phyloP scores from a whole-genome alignment of 2,888 invertebrate species.

The Nomada goodeniana region DNA sequence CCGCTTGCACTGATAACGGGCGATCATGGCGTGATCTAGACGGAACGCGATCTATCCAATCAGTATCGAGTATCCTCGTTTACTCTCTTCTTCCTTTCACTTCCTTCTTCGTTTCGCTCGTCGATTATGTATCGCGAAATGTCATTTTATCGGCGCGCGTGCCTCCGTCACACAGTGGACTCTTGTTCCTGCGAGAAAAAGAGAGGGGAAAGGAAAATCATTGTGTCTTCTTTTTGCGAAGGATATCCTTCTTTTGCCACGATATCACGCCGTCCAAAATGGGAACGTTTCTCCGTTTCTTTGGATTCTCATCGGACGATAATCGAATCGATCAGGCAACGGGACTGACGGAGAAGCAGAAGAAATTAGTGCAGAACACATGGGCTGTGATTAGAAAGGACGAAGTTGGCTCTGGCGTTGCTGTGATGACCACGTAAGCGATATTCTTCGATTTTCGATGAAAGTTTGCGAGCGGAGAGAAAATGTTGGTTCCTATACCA shows the following conservation, averaged over 20 bases:
- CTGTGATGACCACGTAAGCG: constrained; percentile 84
- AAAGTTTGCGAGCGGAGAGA: not conserved
- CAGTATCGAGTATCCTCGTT: constrained; percentile 14
- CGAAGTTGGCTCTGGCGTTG: constrained; percentile 83
- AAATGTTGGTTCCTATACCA: not conserved
- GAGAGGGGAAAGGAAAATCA: not conserved
- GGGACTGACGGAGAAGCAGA: constrained; percentile 84
- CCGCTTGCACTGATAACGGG: constrained; percentile 30
- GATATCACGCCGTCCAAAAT: constrained; percentile 58
- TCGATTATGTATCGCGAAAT: not conserved
- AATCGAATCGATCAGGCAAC: constrained; percentile 82
- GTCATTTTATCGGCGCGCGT: not conserved
- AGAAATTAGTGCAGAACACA: constrained; percentile 83
- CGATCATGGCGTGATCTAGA: constrained; percentile 40
- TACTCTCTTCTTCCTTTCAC: not conserved
- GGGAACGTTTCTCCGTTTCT: constrained; percentile 74
- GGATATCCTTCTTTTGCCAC: not conserved
- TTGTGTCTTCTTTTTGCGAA: constrained; percentile 4
- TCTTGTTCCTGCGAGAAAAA: not conserved
- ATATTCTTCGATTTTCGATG: not conserved
- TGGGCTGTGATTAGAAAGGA: constrained; percentile 85
- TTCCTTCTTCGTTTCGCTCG: not conserved
- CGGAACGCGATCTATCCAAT: constrained; percentile 33
- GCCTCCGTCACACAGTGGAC: not conserved
- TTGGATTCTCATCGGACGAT: constrained; percentile 73